A percentile compares a stretch with the other conserved stretches of the same genome.
Evolutionary conservation across 2,113 vertebrate species (phyloP).

Genomic region (Euleptes europaea): DNA sequence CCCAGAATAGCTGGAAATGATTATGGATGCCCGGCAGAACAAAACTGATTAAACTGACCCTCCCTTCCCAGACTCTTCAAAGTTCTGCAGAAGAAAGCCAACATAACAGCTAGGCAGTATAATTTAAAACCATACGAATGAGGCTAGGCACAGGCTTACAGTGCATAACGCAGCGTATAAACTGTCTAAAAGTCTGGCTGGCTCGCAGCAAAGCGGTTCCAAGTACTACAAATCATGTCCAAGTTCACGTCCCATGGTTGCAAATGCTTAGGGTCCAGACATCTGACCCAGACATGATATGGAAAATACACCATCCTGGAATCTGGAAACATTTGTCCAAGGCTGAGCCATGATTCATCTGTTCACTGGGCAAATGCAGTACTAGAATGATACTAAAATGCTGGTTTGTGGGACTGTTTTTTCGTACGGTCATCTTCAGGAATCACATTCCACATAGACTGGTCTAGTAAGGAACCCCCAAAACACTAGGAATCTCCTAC

Average conservation of each 20-base stretch:
- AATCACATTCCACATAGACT: not conserved
- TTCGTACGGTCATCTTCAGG: not conserved
- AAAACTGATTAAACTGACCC: constrained; percentile 41
- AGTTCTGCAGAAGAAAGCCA: constrained; percentile 31
- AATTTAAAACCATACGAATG: not conserved
- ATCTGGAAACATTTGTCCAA: not conserved
- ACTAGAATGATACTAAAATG: not conserved
- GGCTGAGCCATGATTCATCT: not conserved
- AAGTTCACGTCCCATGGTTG: constrained; percentile 33
- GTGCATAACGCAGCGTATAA: constrained; percentile 9
- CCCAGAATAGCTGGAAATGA: constrained; percentile 47
- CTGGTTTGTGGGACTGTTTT: not conserved
- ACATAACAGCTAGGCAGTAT: constrained; percentile 18
- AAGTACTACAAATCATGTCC: not conserved
- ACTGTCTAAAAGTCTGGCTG: not conserved
- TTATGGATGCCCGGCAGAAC: constrained; percentile 55
- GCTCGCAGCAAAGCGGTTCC: constrained; percentile 11
- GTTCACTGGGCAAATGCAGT: not conserved
- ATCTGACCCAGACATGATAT: not conserved
- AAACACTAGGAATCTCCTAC: not conserved
- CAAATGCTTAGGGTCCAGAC: constrained; percentile 9
- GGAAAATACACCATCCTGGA: constrained; percentile 17
- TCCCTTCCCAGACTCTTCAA: constrained; percentile 39
- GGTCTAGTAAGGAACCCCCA: not conserved
- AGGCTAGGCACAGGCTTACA: not conserved